Conservation (phyloP, 2,888 invertebrate species). For the Ethmia dodecea region DNA sequence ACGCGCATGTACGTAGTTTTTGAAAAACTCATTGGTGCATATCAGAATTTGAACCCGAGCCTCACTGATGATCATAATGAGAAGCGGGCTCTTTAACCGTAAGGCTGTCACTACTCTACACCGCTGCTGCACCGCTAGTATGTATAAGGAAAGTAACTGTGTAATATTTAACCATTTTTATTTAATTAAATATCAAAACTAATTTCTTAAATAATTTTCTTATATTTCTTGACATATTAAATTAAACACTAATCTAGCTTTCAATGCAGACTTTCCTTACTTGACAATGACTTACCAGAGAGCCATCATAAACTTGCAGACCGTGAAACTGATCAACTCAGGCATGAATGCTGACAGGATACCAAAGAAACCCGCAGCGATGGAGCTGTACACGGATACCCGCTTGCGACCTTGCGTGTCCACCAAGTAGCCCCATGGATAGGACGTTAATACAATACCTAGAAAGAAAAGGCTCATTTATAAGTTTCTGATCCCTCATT, state of each 20-base stretch:
- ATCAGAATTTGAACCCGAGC: too few relatives aligned
- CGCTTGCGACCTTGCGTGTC: slow-evolving; percentile 84
- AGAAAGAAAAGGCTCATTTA: slow-evolving; percentile 16
- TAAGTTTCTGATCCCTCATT: too few relatives aligned
- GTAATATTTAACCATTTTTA: neutral
- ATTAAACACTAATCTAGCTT: too few relatives aligned
- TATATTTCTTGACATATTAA: too few relatives aligned
- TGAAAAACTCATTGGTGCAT: too few relatives aligned
- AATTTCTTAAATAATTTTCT: too few relatives aligned
- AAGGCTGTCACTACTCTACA: too few relatives aligned
- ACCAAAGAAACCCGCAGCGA: slow-evolving; percentile 58
- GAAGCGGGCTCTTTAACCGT: too few relatives aligned
- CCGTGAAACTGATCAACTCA: slow-evolving; percentile 75
- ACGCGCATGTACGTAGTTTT: too few relatives aligned
- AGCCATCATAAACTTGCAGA: slow-evolving; percentile 79
- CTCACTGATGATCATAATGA: too few relatives aligned
- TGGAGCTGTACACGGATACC: slow-evolving; percentile 59
- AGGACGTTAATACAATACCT: slow-evolving; percentile 84
- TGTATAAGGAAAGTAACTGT: neutral
- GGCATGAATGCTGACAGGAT: slow-evolving; percentile 79
- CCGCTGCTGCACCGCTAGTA: too few relatives aligned
- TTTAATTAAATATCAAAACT: neutral
- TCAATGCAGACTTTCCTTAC: too few relatives aligned
- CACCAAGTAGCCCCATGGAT: slow-evolving; percentile 88
- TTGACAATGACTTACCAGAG: slow-evolving; percentile 44